Conservation (phyloP, 2,113 vertebrate genomes). For the Ammodytes marinus region DNA sequence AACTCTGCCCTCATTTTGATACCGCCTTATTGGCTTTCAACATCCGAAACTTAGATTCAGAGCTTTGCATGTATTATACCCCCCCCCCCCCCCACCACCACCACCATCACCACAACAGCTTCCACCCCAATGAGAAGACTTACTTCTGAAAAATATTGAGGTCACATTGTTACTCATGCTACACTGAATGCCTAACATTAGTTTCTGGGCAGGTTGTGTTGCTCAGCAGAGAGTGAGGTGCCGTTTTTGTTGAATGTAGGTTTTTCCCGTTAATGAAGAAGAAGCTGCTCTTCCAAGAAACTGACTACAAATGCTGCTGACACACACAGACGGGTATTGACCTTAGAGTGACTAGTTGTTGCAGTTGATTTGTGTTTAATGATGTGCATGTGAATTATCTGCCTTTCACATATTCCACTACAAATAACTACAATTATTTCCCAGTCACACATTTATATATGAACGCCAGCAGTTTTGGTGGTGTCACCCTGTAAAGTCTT, state of each 20-base stretch:
- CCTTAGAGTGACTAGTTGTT: neutral
- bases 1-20: slow-evolving; percentile 82
- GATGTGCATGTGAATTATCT: slow-evolving; percentile 13
- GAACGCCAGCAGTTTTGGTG: neutral
- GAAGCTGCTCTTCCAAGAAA: slow-evolving; percentile 16
- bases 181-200: slow-evolving; percentile 3
- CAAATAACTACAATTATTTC: neutral
- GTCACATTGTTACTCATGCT: slow-evolving; percentile 51
- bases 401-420: neutral
- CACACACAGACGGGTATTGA: slow-evolving; percentile 11
- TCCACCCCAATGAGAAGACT: slow-evolving; percentile 48
- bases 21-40: slow-evolving; percentile 79
- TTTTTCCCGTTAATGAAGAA: slow-evolving; percentile 17
- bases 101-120: slow-evolving; percentile 4
- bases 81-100: slow-evolving; percentile 5
- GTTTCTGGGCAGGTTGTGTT: slow-evolving; percentile 46
- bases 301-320: neutral
- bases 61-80: slow-evolving; percentile 79
- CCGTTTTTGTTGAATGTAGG: neutral
- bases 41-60: slow-evolving; percentile 60
- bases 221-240: slow-evolving; percentile 38
- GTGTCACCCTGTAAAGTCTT: neutral
- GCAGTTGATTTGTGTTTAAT: slow-evolving; percentile 9
- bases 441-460: neutral
- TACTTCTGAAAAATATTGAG: slow-evolving; percentile 54